A percentile compares a stretch with the other conserved stretches of the same genome.
Conservation (phyloP, 2,888 invertebrate species). For the Silvanus unidentatus region DNA sequence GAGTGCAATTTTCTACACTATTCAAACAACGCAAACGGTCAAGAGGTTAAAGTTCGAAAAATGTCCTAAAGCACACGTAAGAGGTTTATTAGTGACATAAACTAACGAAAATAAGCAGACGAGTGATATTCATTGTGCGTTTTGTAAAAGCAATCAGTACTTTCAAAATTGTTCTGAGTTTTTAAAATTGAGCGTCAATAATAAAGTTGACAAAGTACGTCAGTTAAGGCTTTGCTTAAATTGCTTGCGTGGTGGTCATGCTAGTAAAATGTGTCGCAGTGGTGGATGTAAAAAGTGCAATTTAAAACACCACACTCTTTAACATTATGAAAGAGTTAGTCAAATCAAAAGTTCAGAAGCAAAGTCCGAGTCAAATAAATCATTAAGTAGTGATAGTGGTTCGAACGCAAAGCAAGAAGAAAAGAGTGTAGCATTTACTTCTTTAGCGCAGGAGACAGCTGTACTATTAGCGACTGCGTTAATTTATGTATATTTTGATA, state of each 20-base stretch:
- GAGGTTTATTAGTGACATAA: no score
- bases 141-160: constrained; percentile 8
- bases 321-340: constrained; percentile 6
- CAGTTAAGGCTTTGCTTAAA: constrained; percentile 4
- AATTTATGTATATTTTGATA: neutral
- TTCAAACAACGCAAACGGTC: neutral
- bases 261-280: neutral
- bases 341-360: neutral
- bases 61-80: neutral
- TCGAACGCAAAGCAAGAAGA: no score
- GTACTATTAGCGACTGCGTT: constrained; percentile 5
- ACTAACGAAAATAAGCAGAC: no score
- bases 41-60: neutral
- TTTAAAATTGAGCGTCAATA: constrained; percentile 3
- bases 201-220: neutral
- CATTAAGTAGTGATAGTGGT: no score
- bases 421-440: neutral
- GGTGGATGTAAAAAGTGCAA: constrained; percentile 5
- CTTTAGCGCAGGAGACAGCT: neutral
- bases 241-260: constrained; percentile 2
- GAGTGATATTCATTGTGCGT: neutral
- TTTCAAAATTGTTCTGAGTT: constrained; percentile 10
- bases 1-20: neutral
- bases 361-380: neutral
- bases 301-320: constrained; percentile 5